Evolutionary conservation across 2,113 vertebrate genomes (phyloP), one percentile per base, ranked within the genome.

Genomic region (Excalfactoria chinensis): DNA sequence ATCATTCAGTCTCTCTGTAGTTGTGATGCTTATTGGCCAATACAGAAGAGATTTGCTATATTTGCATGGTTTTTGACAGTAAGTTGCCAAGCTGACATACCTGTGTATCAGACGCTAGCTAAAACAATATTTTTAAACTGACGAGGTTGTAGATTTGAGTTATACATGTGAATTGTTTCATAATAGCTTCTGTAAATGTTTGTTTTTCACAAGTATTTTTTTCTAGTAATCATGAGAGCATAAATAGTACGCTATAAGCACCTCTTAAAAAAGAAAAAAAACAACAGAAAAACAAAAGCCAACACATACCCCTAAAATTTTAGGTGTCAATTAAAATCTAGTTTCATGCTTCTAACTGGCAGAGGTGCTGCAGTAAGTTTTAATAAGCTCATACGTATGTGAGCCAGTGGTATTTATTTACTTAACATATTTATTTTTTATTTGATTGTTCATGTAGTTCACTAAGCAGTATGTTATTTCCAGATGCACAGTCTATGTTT

Each of bases 391-490:
- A 7, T 25, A 43, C 13, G 0, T 72, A 19, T 23, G 21, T 11
- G 6, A 89, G 62, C 77, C 51, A 44, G 48, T 70, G 17, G 4
- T 51, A 30, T 41, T 41, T 85, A 23, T 91, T 72, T 88, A 82
- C 40, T 59, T 86, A 71, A 44, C 70, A 2, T 70, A 16, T 71
- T 88, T 87, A 14, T 92, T 87, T 91, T 89, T 72, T 89, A 90
- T 83, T 86, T 91, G 48, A 56, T 68, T 84, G 84, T 89, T 66
- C 14, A 2, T 91, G 53, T 81, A 72, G 28, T 73, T 89, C 55
- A 13, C 63, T 81, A 62, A 91, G 91, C 80, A 70, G 78, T 72
- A 55, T 70, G n/a, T 51, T 96, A 63, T 94, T 88, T 95, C 81
- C 86, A 93, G 71, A 60, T 96, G 71, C 59, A 64, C 11, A 51